A percentile compares a stretch with the other conserved stretches of the same genome.
phyloP scores from a whole-genome alignment of 1,140 invertebrate genomes.

The Lasioglossum baleicum region DNA sequence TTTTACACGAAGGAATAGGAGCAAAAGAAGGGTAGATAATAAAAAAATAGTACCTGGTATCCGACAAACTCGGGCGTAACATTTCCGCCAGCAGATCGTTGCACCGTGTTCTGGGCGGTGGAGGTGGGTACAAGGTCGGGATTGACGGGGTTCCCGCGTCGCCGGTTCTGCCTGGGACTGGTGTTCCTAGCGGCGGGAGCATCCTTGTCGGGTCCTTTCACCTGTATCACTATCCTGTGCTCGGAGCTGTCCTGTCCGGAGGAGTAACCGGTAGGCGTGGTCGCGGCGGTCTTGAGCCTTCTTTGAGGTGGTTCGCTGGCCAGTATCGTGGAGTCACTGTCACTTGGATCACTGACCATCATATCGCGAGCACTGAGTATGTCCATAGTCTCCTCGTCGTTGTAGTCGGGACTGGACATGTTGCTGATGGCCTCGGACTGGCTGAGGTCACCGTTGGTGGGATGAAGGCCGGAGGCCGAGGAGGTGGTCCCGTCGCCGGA shows the following conservation, averaged over 20 bases:
- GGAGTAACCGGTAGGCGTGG: slow-evolving; percentile 72
- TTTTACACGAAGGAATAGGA: no score
- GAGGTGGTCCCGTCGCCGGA: slow-evolving; percentile 63
- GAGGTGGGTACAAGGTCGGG: slow-evolving; percentile 47
- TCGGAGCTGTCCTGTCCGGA: slow-evolving; percentile 81
- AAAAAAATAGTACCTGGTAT: slow-evolving; percentile 72
- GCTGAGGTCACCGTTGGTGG: slow-evolving; percentile 83
- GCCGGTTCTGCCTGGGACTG: slow-evolving; percentile 69
- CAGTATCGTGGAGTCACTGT: slow-evolving; percentile 89
- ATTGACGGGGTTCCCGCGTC: slow-evolving; percentile 60
- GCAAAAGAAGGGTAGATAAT: no score
- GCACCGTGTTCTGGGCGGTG: slow-evolving; percentile 49
- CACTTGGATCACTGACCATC: slow-evolving; percentile 92
- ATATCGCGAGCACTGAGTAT: slow-evolving; percentile 85
- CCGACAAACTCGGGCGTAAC: slow-evolving; percentile 71
- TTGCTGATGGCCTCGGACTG: slow-evolving; percentile 91
- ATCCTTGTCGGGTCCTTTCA: slow-evolving; percentile 86
- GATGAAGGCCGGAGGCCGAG: slow-evolving; percentile 67
- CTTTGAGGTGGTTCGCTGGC: slow-evolving; percentile 88
- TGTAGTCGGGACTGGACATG: slow-evolving; percentile 92
- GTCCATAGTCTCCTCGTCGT: slow-evolving; percentile 86
- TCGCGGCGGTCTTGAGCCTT: slow-evolving; percentile 78
- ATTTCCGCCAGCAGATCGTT: slow-evolving; percentile 66
- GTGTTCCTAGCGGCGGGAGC: slow-evolving; percentile 64
- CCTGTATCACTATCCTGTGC: slow-evolving; percentile 91